Evolutionary conservation across 2,113 vertebrate genomes (phyloP).

Genomic region (Otis tarda): DNA sequence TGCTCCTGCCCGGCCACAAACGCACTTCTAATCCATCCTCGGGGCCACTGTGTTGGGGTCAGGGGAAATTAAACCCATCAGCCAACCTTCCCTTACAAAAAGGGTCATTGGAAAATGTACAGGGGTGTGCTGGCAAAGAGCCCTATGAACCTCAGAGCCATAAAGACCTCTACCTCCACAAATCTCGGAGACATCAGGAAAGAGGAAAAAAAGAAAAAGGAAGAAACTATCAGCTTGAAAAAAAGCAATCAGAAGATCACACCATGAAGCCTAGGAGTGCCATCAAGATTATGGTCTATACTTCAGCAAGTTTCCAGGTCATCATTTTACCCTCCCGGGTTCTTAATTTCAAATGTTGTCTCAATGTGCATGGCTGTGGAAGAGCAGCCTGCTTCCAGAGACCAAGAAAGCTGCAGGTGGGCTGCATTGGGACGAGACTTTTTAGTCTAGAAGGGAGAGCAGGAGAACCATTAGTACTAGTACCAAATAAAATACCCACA

Average conservation of each 20-base stretch:
- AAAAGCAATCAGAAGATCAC: neutral
- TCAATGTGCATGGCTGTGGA: neutral
- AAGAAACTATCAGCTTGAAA: neutral
- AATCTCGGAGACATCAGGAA: neutral
- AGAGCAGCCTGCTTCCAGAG: neutral
- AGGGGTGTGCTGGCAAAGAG: neutral
- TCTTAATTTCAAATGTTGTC: neutral
- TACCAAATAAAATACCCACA: neutral
- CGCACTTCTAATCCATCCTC: neutral
- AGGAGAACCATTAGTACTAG: no score
- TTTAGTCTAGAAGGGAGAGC: neutral
- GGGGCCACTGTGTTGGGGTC: neutral
- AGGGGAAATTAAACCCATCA: neutral
- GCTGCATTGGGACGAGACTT: neutral
- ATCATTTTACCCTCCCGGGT: neutral
- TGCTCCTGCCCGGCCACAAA: neutral
- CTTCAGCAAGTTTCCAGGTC: neutral
- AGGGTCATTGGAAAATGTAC: neutral
- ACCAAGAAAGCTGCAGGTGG: neutral
- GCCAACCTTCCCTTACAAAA: neutral
- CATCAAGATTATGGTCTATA: neutral
- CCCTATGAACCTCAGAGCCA: neutral
- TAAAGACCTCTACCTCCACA: neutral
- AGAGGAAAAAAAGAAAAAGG: neutral
- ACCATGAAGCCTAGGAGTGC: neutral